A percentile compares a stretch with the other conserved stretches of the same genome.
Evolutionary conservation across 2,797 vertebrate species (phyloP).

Genomic region (Monodelphis domestica): DNA sequence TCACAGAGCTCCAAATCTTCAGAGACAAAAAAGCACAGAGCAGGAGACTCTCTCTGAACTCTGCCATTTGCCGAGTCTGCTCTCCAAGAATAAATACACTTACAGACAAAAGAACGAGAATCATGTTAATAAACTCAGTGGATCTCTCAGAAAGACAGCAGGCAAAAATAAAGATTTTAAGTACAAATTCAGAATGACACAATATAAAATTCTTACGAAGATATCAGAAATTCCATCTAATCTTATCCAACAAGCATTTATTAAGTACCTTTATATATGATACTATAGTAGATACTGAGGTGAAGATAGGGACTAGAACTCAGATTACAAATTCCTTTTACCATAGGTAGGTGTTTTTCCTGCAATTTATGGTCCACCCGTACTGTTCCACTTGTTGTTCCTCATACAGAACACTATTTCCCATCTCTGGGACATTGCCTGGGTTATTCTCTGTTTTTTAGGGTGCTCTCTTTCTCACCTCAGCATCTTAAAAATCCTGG

Average conservation of each 20-base stretch:
- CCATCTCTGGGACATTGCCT: neutral
- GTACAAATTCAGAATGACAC: slow-evolving; percentile 22
- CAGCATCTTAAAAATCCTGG: neutral
- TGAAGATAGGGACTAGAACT: no score
- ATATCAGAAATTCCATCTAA: slow-evolving; percentile 8
- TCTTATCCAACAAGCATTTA: slow-evolving; percentile 36
- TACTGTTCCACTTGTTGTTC: neutral
- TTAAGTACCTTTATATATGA: neutral
- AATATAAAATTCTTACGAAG: slow-evolving; percentile 2
- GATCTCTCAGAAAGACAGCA: neutral
- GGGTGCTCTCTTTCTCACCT: neutral
- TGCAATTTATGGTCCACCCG: neutral
- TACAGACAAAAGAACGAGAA: neutral
- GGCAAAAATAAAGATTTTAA: slow-evolving; percentile 34
- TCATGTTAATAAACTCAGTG: neutral
- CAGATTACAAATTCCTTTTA: no score
- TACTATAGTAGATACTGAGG: no score
- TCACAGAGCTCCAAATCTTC: slow-evolving; percentile 23
- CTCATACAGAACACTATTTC: neutral
- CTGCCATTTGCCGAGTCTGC: neutral
- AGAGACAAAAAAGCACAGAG: slow-evolving; percentile 26
- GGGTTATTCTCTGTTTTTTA: neutral
- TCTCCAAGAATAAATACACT: neutral
- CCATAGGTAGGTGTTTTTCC: no score
- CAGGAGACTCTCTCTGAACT: slow-evolving; percentile 22